A percentile compares a stretch with the other conserved stretches of the same genome.
Evolutionary conservation across 1,140 invertebrate species (phyloP).

Genomic region (Aphis craccivora): DNA sequence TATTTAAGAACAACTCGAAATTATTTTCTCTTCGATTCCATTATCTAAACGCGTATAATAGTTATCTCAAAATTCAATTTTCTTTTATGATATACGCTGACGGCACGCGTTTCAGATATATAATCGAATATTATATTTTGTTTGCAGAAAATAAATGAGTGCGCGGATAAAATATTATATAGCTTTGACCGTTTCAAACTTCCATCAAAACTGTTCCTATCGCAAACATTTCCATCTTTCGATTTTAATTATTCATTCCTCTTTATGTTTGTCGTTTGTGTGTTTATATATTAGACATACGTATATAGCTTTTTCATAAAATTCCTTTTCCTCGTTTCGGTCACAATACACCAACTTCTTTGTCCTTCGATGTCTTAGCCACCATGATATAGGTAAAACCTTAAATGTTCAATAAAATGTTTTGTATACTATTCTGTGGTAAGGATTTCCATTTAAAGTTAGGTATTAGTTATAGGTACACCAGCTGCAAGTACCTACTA

Average conservation of each 20-base stretch:
- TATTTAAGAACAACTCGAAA: not conserved
- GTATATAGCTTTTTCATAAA: not conserved
- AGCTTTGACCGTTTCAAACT: not conserved
- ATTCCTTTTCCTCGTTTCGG: not conserved
- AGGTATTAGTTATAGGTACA: too few species aligned
- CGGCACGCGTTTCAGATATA: not conserved
- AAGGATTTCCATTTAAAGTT: not conserved
- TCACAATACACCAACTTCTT: not conserved
- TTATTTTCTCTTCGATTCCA: constrained; percentile 20
- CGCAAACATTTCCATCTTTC: constrained; percentile 6
- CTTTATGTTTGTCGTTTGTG: not conserved
- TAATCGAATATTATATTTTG: constrained; percentile 2
- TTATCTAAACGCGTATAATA: not conserved
- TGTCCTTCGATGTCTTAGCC: not conserved
- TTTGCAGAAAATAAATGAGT: not conserved
- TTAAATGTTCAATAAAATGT: not conserved
- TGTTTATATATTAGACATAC: not conserved
- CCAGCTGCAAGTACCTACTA: too few species aligned
- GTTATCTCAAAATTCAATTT: constrained; percentile 15
- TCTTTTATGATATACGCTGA: not conserved
- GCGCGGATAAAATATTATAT: constrained; percentile 6
- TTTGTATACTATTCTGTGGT: not conserved
- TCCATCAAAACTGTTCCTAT: constrained; percentile 1
- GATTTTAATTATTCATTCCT: constrained; percentile 29
- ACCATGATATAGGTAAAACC: not conserved